Base-by-base conservation (phyloP, 35 echinoderm and acorn worm genomes). In the Strongylocentrotus purpuratus region DNA sequence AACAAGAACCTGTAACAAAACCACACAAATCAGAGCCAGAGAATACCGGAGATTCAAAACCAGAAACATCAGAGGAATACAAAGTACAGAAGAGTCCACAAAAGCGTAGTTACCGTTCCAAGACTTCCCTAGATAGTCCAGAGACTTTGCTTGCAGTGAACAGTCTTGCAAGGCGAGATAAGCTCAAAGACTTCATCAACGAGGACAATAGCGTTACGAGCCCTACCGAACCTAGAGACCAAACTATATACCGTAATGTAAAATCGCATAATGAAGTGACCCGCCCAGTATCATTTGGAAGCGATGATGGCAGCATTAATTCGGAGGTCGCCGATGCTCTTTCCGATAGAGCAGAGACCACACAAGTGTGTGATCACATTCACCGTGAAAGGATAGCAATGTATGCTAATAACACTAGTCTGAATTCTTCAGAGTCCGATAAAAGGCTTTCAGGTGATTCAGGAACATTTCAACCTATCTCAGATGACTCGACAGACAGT, bases 141-240 rank as follows among this genome's bases (percentile, higher is more conserved):
- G 46, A 88, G 31, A 55, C 48, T 61, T 41, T 47, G 18, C 86
- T 95, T 7, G 94, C 94, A 78, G 31, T 95, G 28, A 90, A 32
- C 46, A 52, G 85, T 31, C 46, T 95, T 89, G 5, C 86, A 33
- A 88, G 94, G 61, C 94, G 48, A 89, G 94, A 95, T 31, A 87
- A 48, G 20, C 94, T 78, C 32, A 94, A 47, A 94, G 92, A 94
- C 31, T 33, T 48, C 35, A 46, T 46, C 4, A 46, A 47, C 28
- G 20, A 85, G 14, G 47, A 58, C 31, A 32, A 31, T 48, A 48
- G 71, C 0, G 46, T 50, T 85, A 28, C 22, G 28, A 48, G 85
- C 9, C 47, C 87, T 46, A 47, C 70, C 4, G 94, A 88, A 10
- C 87, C 86, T 31, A 45, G 45, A 90, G 87, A 48, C 46, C n/a